These are phyloP conservation scores for Amphiura filiformis DNA, from an alignment of 35 echinoderm and acorn worm species.

Conservation along the genomic window DNA sequence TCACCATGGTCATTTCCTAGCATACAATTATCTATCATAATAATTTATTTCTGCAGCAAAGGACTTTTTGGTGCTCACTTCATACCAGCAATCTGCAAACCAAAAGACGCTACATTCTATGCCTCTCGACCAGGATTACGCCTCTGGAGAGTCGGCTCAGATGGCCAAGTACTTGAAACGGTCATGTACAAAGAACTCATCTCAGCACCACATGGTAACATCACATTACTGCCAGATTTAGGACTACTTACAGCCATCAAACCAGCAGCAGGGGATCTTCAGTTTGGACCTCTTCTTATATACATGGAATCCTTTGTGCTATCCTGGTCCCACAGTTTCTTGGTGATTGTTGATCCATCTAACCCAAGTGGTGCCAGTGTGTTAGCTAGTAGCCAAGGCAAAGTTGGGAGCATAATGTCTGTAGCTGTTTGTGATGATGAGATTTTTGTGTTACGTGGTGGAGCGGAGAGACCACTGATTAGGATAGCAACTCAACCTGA, in stretches of 20 bases:
- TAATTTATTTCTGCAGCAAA: constrained; percentile 37
- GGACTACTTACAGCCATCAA: background rate
- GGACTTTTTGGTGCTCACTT: constrained; percentile 84
- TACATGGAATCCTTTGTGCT: constrained; percentile 46
- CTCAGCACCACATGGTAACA: constrained; percentile 20
- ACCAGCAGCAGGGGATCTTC: constrained; percentile 41
- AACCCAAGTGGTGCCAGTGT: constrained; percentile 34
- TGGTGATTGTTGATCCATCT: constrained; percentile 76
- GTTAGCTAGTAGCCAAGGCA: constrained; percentile 55
- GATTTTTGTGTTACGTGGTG: constrained; percentile 75
- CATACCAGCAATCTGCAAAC: constrained; percentile 69
- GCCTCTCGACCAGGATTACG: constrained; percentile 70
- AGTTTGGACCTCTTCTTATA: constrained; percentile 62
- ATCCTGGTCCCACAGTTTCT: constrained; percentile 60
- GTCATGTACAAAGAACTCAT: constrained; percentile 71
- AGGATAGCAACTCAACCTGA: constrained; percentile 63
- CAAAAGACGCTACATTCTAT: constrained; percentile 72
- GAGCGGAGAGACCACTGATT: constrained; percentile 58
- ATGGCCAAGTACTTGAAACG: constrained; percentile 73
- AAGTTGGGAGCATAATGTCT: constrained; percentile 63
- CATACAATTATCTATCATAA: too few relatives aligned
- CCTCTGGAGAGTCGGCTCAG: constrained; percentile 64
- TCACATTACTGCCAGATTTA: constrained; percentile 49
- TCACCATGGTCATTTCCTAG: too few relatives aligned
- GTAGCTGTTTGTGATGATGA: constrained; percentile 69